phyloP scores from a whole-genome alignment of 1,140 invertebrate genomes.

The Akabosia matsudoensis region DNA sequence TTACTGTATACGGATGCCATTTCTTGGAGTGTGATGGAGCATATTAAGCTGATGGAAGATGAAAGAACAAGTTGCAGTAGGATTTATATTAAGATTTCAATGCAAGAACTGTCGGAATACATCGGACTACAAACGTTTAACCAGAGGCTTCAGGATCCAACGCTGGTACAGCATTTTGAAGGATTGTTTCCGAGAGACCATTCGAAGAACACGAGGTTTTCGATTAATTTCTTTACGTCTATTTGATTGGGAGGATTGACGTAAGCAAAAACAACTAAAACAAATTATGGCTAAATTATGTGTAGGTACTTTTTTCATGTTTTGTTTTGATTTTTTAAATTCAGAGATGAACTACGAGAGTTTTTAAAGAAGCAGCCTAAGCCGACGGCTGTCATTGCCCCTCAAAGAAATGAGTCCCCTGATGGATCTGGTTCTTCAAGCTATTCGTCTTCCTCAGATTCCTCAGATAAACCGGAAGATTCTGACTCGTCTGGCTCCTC shows the following conservation, averaged over 20 bases:
- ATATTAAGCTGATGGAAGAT: slow-evolving; percentile 90
- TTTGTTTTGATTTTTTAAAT: slow-evolving; percentile 13
- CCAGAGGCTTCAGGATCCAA: slow-evolving; percentile 63
- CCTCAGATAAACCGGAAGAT: slow-evolving; percentile 50
- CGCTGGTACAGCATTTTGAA: slow-evolving; percentile 60
- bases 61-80: slow-evolving; percentile 95
- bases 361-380: slow-evolving; percentile 82
- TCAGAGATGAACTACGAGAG: slow-evolving; percentile 79
- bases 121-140: slow-evolving; percentile 92
- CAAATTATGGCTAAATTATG: slow-evolving; percentile 15
- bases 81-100: slow-evolving; percentile 94
- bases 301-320: slow-evolving; percentile 20
- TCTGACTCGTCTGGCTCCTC: slow-evolving; percentile 41
- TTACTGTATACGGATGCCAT: slow-evolving; percentile 95
- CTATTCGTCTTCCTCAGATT: slow-evolving; percentile 39
- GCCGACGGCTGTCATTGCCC: slow-evolving; percentile 49
- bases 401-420: slow-evolving; percentile 39
- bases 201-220: slow-evolving; percentile 93
- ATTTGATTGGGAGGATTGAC: slow-evolving; percentile 96
- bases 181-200: slow-evolving; percentile 94
- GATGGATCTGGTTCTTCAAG: slow-evolving; percentile 42
- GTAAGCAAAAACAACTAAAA: slow-evolving; percentile 54
- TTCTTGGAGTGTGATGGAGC: slow-evolving; percentile 81
- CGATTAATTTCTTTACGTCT: slow-evolving; percentile 99
- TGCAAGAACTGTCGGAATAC: slow-evolving; percentile 89